Percentiles rank a stretch among this genome's conserved stretches.
Evolutionary conservation across 2,797 vertebrate species (phyloP).

Genomic region (Centroberyx gerrardi): DNA sequence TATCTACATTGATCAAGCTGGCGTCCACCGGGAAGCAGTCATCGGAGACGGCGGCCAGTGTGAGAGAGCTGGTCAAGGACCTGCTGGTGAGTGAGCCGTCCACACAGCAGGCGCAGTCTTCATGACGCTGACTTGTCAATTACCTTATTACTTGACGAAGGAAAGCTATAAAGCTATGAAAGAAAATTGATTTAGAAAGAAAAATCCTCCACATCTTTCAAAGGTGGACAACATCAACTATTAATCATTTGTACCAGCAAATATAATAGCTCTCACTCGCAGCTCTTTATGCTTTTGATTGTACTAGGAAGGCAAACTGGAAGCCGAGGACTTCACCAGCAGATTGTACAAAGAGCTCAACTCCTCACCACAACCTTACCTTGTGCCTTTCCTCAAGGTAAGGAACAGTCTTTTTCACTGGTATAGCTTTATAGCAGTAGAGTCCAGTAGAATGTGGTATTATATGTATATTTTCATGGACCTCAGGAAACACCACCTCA

Average conservation of each 20-base stretch:
- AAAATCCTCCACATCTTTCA: neutral
- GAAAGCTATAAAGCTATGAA: neutral
- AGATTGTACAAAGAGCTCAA: conserved; percentile 97
- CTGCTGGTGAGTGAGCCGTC: conserved; percentile 90
- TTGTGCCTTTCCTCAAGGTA: conserved; percentile 99
- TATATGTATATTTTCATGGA: neutral
- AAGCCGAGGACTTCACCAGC: conserved; percentile 98
- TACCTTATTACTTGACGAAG: neutral
- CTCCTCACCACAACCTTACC: conserved; percentile 98
- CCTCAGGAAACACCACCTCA: neutral
- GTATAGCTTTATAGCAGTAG: neutral
- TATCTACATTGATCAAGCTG: conserved; percentile 98
- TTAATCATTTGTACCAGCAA: neutral
- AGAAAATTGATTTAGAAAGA: neutral
- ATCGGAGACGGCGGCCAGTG: conserved; percentile 93
- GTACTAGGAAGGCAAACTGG: conserved; percentile 93
- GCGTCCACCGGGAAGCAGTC: conserved; percentile 97
- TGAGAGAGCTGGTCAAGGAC: conserved; percentile 95
- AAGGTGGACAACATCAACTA: neutral
- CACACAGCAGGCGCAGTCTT: neutral
- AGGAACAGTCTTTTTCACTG: conserved; percentile 9
- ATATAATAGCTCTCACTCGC: neutral
- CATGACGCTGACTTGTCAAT: neutral
- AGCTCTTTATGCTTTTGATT: conserved; percentile 22
- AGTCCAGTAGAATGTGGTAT: neutral